Evolutionary conservation across 2,888 invertebrate species (phyloP).

Genomic region (Drosophila meridionalis): DNA sequence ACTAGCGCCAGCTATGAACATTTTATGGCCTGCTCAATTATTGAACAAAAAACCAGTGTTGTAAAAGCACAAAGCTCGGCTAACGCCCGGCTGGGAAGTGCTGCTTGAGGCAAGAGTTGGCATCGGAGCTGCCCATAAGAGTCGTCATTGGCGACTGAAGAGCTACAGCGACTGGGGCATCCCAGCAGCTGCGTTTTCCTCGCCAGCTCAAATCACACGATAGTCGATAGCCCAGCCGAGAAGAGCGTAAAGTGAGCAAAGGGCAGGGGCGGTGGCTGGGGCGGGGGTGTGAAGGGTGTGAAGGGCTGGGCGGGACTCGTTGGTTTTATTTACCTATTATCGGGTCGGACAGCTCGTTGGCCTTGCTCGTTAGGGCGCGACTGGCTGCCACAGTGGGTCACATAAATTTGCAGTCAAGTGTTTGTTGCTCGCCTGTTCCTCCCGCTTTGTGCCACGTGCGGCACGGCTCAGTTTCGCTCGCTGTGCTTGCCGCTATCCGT

Average conservation of each 20-base stretch:
- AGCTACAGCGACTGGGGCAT: not conserved
- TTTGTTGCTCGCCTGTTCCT: slow-evolving; percentile 6
- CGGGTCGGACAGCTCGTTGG: slow-evolving; percentile 41
- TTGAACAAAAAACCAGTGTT: slow-evolving; percentile 33
- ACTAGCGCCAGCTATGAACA: slow-evolving; percentile 19
- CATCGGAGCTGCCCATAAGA: slow-evolving; percentile 3
- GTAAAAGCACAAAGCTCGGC: slow-evolving; percentile 12
- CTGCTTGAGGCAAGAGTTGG: slow-evolving; percentile 6
- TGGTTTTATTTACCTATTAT: slow-evolving; percentile 54
- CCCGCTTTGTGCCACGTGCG: slow-evolving; percentile 13
- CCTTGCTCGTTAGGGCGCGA: slow-evolving; percentile 47
- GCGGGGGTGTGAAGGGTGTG: not conserved
- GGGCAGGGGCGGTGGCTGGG: too few species aligned
- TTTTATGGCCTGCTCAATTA: slow-evolving; percentile 33
- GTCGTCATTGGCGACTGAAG: not conserved
- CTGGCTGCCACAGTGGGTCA: slow-evolving; percentile 34
- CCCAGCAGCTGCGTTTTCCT: slow-evolving; percentile 35
- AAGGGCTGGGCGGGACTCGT: not conserved
- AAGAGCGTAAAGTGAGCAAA: not conserved
- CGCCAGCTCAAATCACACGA: slow-evolving; percentile 14
- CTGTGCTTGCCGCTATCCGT: slow-evolving; percentile 25
- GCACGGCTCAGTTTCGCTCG: slow-evolving; percentile 7
- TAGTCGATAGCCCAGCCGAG: slow-evolving; percentile 26
- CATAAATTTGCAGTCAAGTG: slow-evolving; percentile 34
- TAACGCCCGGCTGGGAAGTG: not conserved